phyloP scores from a whole-genome alignment of 1,140 invertebrate genomes.

The Drosophila busckii region DNA sequence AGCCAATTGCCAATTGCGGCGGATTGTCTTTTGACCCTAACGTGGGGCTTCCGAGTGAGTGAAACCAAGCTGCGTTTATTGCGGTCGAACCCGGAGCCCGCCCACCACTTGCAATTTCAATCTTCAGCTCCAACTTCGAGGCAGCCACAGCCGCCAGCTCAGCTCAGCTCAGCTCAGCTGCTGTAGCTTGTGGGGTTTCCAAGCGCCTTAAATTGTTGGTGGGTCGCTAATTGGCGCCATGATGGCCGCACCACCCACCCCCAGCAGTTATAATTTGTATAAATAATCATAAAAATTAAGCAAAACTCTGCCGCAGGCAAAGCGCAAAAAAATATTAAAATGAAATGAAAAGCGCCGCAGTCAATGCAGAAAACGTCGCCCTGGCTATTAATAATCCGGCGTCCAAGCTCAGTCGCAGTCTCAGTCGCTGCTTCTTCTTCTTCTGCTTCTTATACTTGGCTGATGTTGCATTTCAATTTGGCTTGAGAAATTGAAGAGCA shows the following conservation, averaged over 20 bases:
- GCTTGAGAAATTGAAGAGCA: slow-evolving; percentile 36
- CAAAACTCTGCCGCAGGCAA: background rate
- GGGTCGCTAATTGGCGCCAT: slow-evolving; percentile 22
- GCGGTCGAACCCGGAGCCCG: background rate
- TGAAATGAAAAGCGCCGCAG: slow-evolving; percentile 1
- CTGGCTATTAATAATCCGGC: slow-evolving; percentile 11
- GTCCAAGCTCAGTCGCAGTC: background rate
- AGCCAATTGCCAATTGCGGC: too few species aligned
- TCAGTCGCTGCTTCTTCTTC: background rate
- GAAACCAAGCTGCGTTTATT: slow-evolving; percentile 26
- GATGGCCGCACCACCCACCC: slow-evolving; percentile 11
- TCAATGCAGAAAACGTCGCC: slow-evolving; percentile 16
- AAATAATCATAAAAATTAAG: slow-evolving; percentile 30
- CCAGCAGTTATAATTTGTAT: slow-evolving; percentile 25
- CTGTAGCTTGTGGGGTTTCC: slow-evolving; percentile 22
- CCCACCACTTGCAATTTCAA: background rate
- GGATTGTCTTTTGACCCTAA: slow-evolving; percentile 5
- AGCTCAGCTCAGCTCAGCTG: background rate
- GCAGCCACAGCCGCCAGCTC: too few species aligned
- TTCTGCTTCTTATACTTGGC: background rate
- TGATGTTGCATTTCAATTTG: slow-evolving; percentile 49
- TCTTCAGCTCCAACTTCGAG: background rate
- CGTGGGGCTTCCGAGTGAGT: slow-evolving; percentile 19
- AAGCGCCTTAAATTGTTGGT: background rate
- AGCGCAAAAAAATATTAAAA: slow-evolving; percentile 2